These are phyloP conservation scores for Leucozona laternaria DNA, from an alignment of 2,888 invertebrate genomes.

Conservation along the genomic window DNA sequence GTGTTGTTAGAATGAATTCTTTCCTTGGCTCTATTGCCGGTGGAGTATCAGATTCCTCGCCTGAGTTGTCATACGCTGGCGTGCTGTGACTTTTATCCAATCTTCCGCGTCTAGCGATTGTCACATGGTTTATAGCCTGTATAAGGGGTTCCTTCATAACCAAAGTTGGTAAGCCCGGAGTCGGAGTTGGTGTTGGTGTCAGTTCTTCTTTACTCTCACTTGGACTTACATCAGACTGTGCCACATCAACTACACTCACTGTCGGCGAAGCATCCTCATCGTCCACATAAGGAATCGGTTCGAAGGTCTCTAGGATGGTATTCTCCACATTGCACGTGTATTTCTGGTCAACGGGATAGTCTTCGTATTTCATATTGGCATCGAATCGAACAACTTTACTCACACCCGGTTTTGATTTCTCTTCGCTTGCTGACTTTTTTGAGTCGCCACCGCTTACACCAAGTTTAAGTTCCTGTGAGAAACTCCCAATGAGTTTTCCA, in stretches of 20 bases:
- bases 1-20: slow-evolving; percentile 82
- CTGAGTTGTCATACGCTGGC: slow-evolving; percentile 89
- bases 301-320: slow-evolving; percentile 83
- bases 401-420: slow-evolving; percentile 82
- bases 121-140: slow-evolving; percentile 80
- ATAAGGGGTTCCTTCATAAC: slow-evolving; percentile 76
- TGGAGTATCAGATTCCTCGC: slow-evolving; percentile 83
- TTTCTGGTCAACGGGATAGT: slow-evolving; percentile 82
- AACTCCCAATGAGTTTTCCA: slow-evolving; percentile 69
- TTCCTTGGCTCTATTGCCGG: slow-evolving; percentile 83
- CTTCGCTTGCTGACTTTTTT: slow-evolving; percentile 62
- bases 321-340: slow-evolving; percentile 83
- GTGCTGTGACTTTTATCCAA: slow-evolving; percentile 93
- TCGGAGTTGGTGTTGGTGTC: slow-evolving; percentile 35
- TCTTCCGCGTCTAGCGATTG: slow-evolving; percentile 84
- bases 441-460: slow-evolving; percentile 42
- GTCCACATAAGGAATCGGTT: slow-evolving; percentile 83
- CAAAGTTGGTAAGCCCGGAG: slow-evolving; percentile 22
- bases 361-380: slow-evolving; percentile 82
- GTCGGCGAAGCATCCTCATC: slow-evolving; percentile 79
- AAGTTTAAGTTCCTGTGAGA: slow-evolving; percentile 76
- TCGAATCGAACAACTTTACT: slow-evolving; percentile 84
- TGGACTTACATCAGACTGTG: slow-evolving; percentile 31
- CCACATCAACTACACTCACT: slow-evolving; percentile 34
- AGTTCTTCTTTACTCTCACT: slow-evolving; percentile 53